Percentiles rank a stretch among this genome's conserved stretches.
These are phyloP conservation scores for Rhynchotus rufescens DNA, from an alignment of 2,797 vertebrate species.

Conservation along the genomic window DNA sequence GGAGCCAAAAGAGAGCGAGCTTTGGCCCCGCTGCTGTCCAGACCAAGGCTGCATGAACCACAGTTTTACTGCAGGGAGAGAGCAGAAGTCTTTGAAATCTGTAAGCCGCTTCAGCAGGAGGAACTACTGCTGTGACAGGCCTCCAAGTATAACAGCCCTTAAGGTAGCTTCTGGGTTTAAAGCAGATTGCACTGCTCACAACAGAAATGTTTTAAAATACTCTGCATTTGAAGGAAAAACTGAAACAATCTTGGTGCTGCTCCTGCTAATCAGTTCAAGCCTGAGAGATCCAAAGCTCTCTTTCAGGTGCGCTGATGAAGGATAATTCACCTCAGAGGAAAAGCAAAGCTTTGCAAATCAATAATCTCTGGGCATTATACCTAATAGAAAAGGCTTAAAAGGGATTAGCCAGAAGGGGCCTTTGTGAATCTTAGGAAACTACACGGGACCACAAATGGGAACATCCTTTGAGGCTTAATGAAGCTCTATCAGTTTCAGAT, in stretches of 20 bases:
- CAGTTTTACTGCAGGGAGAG: background rate
- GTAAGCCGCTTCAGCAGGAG: constrained; percentile 19
- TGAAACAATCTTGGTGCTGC: constrained; percentile 1
- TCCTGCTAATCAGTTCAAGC: constrained; percentile 37
- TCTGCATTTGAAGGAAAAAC: constrained; percentile 33
- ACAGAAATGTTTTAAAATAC: constrained; percentile 15
- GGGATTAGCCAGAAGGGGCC: constrained; percentile 68
- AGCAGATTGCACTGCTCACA: background rate
- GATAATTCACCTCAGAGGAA: constrained; percentile 24
- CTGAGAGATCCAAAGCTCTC: background rate
- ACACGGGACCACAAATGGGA: constrained; percentile 45
- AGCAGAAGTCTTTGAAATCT: constrained; percentile 11
- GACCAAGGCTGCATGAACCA: background rate
- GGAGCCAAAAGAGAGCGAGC: background rate
- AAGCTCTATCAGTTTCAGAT: constrained; percentile 64
- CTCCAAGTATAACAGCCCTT: background rate
- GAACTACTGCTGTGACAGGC: background rate
- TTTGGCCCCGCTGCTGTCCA: background rate
- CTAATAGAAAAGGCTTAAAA: constrained; percentile 69
- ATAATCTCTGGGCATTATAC: constrained; percentile 66
- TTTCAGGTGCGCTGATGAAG: constrained; percentile 61
- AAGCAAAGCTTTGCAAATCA: constrained; percentile 59
- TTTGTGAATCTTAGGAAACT: constrained; percentile 57
- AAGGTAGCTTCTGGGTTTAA: constrained; percentile 30
- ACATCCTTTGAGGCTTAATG: constrained; percentile 31